Evolutionary conservation across 2,113 vertebrate genomes (phyloP), one percentile per base, ranked within the genome.

Genomic region (Charadrius vociferus): DNA sequence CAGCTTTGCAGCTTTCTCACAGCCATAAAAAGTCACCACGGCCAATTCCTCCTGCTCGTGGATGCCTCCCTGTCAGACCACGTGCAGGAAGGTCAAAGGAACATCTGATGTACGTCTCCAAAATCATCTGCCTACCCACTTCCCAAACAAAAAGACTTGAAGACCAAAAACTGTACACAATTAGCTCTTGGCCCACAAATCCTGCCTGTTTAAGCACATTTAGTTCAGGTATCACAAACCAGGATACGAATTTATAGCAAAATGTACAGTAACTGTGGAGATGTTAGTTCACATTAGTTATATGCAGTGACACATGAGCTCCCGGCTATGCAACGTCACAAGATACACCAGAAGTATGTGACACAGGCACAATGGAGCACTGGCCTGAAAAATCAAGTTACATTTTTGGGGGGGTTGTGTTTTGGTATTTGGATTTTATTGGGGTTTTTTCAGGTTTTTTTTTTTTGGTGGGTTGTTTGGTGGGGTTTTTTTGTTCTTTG

Each of bases 21-120:
- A 74, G 29, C 49, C 77, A 47, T 10, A 34, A 86, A 55, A 37
- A 3, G 10, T 10, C 68, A 86, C 39, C 7, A 30, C 0, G 2
- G 43, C 8, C 3, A 1, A 55, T 0, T 56, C 59, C 36, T 74
- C 36, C 41, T 66, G 24, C 59, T 47, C 2, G 0, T 12, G 36
- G 32, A 36, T 24, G 47, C 21, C 41, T 36, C 50, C 50, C 30
- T 0, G 0, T 80, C 45, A 59, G 34, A 77, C 20, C 36, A 61
- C 0, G 0, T 8, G 18, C 88, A 56, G 55, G 36, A 73, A 3
- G 2, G 29, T n/a, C 59, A 66, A 65, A 73, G 49, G n/a, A 80
- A 72, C 8, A 26, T 8, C 32, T 45, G 24, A 56, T 29, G 26
- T 2, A 19, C 29, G 29, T 53, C 50, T 79, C 65, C 68, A 81